phyloP scores from a whole-genome alignment of 2,113 vertebrate genomes.

The Chionis minor region DNA sequence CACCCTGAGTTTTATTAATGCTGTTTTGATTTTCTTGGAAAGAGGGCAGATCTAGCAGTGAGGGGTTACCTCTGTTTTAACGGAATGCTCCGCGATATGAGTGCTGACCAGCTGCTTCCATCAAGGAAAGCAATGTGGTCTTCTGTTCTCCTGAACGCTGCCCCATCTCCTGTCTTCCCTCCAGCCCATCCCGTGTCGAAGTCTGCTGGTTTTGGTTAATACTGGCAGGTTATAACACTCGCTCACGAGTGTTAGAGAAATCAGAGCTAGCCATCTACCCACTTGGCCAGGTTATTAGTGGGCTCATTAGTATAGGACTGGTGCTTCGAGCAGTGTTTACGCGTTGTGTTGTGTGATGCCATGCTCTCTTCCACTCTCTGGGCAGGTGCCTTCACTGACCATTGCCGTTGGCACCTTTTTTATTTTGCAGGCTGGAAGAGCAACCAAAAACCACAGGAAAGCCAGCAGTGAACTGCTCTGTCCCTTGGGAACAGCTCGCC shows the following conservation, averaged over 20 bases:
- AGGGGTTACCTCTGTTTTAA: neutral
- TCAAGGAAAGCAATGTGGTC: accelerated
- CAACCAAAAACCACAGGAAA: neutral
- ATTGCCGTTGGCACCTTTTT: neutral
- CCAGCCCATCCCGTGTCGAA: accelerated
- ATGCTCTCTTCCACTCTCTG: neutral
- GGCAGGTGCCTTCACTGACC: neutral
- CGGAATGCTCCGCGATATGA: accelerated
- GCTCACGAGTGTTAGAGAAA: neutral
- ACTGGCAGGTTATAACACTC: neutral
- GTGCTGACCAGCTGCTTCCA: neutral
- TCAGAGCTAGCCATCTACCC: neutral
- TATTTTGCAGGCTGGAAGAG: neutral
- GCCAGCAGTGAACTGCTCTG: neutral
- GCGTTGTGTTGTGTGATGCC: accelerated
- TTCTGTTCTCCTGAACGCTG: neutral
- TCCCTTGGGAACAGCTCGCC: neutral
- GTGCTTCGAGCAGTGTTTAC: neutral
- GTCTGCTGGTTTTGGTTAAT: neutral
- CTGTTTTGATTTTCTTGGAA: neutral
- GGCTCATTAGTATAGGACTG: neutral
- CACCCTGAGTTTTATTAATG: neutral
- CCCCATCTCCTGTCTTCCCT: neutral
- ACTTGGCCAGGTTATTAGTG: neutral
- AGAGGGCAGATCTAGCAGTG: neutral